Evolutionary conservation across 2,797 vertebrate species (phyloP), one percentile per base, ranked within the genome.

Genomic region (Cyclura pinguis): DNA sequence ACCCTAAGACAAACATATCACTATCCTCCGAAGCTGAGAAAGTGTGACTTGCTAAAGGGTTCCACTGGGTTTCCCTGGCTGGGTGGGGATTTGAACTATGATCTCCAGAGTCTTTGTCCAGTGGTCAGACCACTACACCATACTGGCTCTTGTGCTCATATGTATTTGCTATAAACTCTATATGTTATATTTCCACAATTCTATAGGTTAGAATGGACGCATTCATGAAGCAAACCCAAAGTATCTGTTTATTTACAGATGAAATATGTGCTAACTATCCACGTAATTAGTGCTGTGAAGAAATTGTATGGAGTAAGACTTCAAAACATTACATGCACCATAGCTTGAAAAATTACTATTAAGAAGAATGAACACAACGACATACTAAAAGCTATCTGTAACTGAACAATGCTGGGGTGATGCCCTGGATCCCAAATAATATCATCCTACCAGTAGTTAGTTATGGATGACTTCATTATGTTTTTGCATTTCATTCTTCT

Each of bases 271-370:
- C 35, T 76, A 64, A 38, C 59, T 50, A 50, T 20, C 16, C 64
- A 69, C 47, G 42, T 16, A 76, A 87, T 20, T 38, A 42, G 3
- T 73, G 20, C 7, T 62, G 84, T 55, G 50, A 42, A 32, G 6
- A 90, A 0, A 81, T 88, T 72, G 76, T 89, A 89, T 87, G 7
- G 35, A 32, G 32, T 78, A 24, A 85, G 59, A 42, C 27, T 78
- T 38, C 16, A 52, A 72, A 83, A 32, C 24, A 77, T 76, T 59
- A n/a, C 69, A 57, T 16, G 6, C 20, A 47, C 50, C 24, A 50
- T n/a, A 35, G 14, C 16, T 14, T 38, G 1, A 35, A 74, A 38
- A 74, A 2, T 22, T 74, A 38, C 16, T 35, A 38, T 74, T 74
- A 64, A 64, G 62, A 64, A 27, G 62, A 52, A 20, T 35, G 22